A percentile compares a stretch with the other conserved stretches of the same genome.
phyloP scores from a whole-genome alignment of 2,797 vertebrate species.

The Alosa sapidissima region DNA sequence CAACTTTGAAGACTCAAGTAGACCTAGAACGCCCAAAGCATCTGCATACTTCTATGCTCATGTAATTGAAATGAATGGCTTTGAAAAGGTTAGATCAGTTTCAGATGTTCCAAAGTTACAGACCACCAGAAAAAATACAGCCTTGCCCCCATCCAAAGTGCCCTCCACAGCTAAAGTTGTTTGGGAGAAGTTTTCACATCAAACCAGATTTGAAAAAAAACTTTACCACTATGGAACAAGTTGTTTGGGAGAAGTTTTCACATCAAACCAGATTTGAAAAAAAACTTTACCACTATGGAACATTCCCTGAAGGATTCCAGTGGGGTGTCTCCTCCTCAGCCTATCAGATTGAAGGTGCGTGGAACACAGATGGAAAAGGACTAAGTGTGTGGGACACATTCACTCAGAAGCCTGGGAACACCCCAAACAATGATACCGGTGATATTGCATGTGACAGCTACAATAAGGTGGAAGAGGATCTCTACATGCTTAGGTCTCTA shows the following conservation, averaged over 20 bases:
- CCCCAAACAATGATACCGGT: conserved; percentile 73
- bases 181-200: conserved; percentile 87
- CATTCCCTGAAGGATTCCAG: conserved; percentile 78
- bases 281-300: conserved; percentile 84
- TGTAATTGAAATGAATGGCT: conserved; percentile 83
- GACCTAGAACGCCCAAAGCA: conserved; percentile 86
- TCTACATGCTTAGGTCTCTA: conserved; percentile 84
- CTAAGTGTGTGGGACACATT: conserved; percentile 91
- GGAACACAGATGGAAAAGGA: conserved; percentile 88
- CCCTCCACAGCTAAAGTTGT: conserved; percentile 84
- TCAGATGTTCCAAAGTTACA: neutral
- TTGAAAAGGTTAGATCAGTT: conserved; percentile 49
- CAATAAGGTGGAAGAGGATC: conserved; percentile 81
- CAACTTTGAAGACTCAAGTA: conserved; percentile 76
- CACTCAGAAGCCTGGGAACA: conserved; percentile 74
- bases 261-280: conserved; percentile 79
- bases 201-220: conserved; percentile 80
- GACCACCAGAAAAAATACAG: conserved; percentile 27
- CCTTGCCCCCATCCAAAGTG: conserved; percentile 80
- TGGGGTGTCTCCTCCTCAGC: conserved; percentile 92
- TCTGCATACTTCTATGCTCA: conserved; percentile 85
- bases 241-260: conserved; percentile 89
- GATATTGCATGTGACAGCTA: conserved; percentile 91
- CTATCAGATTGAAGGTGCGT: conserved; percentile 92
- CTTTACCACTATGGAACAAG: conserved; percentile 81